phyloP scores from a whole-genome alignment of 2,888 invertebrate species.

The Hermaeophaga mercurialis region DNA sequence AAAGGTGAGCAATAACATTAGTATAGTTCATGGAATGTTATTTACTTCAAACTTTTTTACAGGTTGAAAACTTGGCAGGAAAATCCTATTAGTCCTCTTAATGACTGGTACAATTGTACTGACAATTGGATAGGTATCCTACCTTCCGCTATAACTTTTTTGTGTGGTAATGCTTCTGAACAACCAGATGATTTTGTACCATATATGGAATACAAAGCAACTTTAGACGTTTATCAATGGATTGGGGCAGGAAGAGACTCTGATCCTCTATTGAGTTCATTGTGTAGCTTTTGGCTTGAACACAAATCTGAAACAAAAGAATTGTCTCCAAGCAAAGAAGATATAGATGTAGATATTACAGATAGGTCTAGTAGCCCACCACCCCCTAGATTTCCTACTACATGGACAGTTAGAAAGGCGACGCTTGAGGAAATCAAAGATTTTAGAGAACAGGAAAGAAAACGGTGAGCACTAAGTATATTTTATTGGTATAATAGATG shows the following conservation, averaged over 20 bases:
- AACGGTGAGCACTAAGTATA: slow-evolving; percentile 78
- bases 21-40: too few relatives aligned
- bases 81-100: slow-evolving; percentile 80
- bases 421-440: slow-evolving; percentile 76
- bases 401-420: slow-evolving; percentile 83
- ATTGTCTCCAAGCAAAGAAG: slow-evolving; percentile 50
- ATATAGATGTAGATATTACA: slow-evolving; percentile 52
- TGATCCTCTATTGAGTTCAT: slow-evolving; percentile 73
- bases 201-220: slow-evolving; percentile 81
- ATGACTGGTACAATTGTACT: slow-evolving; percentile 75
- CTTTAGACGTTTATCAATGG: slow-evolving; percentile 82
- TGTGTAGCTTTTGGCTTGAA: slow-evolving; percentile 82
- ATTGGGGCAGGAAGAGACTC: slow-evolving; percentile 93
- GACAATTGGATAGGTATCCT: slow-evolving; percentile 78
- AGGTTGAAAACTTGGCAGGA: slow-evolving; percentile 74
- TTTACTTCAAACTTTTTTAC: not conserved
- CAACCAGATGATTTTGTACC: slow-evolving; percentile 88
- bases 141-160: slow-evolving; percentile 79
- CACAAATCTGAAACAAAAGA: slow-evolving; percentile 60
- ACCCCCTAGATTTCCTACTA: slow-evolving; percentile 69
- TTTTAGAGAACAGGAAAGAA: slow-evolving; percentile 80
- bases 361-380: slow-evolving; percentile 61
- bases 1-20: slow-evolving; percentile 49
- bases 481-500: not conserved
- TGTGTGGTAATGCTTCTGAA: slow-evolving; percentile 80